Evolutionary conservation across 2,797 vertebrate species (phyloP).

Genomic region (Lithobates sylvaticus): DNA sequence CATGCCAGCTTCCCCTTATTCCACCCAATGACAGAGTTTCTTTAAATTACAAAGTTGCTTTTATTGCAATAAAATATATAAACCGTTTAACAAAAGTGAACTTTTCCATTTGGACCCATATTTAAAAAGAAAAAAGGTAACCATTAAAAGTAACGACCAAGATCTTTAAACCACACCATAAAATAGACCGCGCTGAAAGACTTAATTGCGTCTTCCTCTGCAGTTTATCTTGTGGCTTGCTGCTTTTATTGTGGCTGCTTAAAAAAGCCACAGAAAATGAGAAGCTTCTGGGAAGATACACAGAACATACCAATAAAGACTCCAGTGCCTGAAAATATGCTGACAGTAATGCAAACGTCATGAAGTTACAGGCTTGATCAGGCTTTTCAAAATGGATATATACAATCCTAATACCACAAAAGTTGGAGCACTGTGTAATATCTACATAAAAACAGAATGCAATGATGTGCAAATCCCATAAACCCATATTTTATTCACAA

Average conservation of each 20-base stretch:
- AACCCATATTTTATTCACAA: too few relatives aligned
- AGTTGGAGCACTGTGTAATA: too few relatives aligned
- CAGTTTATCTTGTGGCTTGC: conserved; percentile 14
- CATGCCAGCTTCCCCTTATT: too few relatives aligned
- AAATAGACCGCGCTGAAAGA: conserved; percentile 9
- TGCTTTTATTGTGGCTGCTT: conserved; percentile 26
- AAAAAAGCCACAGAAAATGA: conserved; percentile 31
- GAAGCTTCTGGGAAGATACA: conserved; percentile 22
- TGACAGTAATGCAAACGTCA: background rate
- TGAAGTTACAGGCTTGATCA: background rate
- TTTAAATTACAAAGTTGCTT: too few relatives aligned
- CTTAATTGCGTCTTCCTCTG: conserved; percentile 11
- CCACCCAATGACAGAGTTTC: too few relatives aligned
- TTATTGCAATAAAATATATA: background rate
- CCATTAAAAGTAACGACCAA: background rate
- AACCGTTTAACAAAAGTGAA: background rate
- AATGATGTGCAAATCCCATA: too few relatives aligned
- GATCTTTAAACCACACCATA: conserved; percentile 6
- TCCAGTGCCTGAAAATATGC: background rate
- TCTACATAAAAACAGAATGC: too few relatives aligned
- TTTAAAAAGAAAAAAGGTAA: background rate
- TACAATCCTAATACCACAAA: too few relatives aligned
- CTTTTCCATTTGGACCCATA: background rate
- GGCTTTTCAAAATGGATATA: background rate
- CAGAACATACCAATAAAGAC: background rate